phyloP scores from a whole-genome alignment of 2,113 vertebrate genomes.

The Rallus limicola region DNA sequence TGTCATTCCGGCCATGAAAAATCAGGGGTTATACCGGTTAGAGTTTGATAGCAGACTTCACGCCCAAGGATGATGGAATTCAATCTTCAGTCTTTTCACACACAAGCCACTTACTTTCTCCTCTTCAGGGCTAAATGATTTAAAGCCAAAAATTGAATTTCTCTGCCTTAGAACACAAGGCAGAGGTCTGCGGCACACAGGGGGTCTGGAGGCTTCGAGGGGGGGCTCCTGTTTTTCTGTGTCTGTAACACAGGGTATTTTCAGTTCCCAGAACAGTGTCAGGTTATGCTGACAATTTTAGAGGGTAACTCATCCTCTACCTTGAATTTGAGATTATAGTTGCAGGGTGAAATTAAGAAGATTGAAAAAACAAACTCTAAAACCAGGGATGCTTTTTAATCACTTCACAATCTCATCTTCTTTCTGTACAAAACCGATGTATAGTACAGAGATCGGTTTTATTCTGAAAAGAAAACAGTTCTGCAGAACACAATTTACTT shows the following conservation, averaged over 20 bases:
- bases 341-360: neutral
- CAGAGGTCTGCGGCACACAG: neutral
- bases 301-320: neutral
- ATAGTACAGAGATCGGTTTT: neutral
- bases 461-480: neutral
- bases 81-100: neutral
- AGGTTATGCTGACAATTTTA: neutral
- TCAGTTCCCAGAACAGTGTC: neutral
- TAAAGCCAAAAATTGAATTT: constrained; percentile 14
- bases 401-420: neutral
- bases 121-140: neutral
- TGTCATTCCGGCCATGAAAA: neutral
- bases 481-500: neutral
- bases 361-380: neutral
- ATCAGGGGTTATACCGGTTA: neutral
- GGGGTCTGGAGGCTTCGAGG: neutral
- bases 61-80: neutral
- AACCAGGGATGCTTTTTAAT: neutral
- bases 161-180: neutral
- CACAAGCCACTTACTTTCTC: neutral
- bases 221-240: neutral
- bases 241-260: neutral
- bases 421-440: neutral
- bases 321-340: neutral
- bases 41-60: neutral